Percentiles rank a stretch among this genome's conserved stretches.
Conservation (phyloP, 2,888 invertebrate genomes). For the Drosophila emarginata region DNA sequence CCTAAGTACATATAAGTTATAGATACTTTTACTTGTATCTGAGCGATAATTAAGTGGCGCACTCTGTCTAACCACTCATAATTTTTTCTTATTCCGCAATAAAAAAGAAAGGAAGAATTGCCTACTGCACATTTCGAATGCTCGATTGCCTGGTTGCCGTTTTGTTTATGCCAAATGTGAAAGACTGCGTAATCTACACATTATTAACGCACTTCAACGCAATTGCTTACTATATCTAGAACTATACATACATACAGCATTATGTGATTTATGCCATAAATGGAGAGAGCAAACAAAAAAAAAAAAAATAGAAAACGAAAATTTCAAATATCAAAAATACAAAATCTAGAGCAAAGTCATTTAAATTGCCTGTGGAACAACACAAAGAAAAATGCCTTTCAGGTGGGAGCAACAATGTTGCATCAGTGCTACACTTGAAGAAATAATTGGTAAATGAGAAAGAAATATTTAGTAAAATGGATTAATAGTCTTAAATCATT, state of each 20-base stretch:
- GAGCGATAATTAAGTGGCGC: conserved; percentile 55
- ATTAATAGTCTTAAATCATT: too few relatives aligned
- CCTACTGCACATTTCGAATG: conserved; percentile 4
- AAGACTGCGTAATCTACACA: conserved; percentile 36
- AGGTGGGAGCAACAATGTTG: conserved; percentile 42
- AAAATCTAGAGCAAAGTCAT: conserved; percentile 43
- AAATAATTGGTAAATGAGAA: background rate
- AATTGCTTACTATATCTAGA: conserved; percentile 4
- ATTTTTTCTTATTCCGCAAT: conserved; percentile 37
- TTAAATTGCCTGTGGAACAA: conserved; percentile 20
- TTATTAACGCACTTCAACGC: conserved; percentile 37
- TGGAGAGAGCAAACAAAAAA: conserved; percentile 31
- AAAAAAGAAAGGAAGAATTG: background rate
- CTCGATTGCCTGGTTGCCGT: conserved; percentile 8
- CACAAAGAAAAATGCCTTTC: conserved; percentile 27
- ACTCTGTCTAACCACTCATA: conserved; percentile 52
- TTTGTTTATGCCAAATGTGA: conserved; percentile 42
- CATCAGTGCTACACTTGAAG: conserved; percentile 29
- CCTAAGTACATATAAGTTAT: conserved; percentile 41
- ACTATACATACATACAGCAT: background rate
- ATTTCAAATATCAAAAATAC: conserved; percentile 37
- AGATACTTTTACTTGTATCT: conserved; percentile 50
- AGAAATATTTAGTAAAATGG: background rate
- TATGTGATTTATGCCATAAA: conserved; percentile 45
- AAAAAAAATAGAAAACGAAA: conserved; percentile 13